A percentile compares a stretch with the other conserved stretches of the same genome.
Conservation (phyloP, 2,113 vertebrate species). For the Mirounga angustirostris region DNA sequence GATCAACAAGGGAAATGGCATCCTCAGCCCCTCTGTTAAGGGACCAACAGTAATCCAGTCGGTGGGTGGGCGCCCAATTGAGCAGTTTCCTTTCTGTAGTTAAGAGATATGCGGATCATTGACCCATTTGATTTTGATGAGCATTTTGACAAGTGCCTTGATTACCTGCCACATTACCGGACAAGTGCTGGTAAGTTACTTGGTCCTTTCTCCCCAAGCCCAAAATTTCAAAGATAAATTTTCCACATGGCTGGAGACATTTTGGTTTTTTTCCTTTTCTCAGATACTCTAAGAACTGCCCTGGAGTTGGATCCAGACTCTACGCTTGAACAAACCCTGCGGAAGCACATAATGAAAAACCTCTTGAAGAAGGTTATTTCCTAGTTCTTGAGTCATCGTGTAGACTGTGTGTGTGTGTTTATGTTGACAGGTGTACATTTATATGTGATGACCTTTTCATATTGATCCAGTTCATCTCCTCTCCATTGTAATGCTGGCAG, state of each 20-base stretch:
- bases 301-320: slow-evolving; percentile 69
- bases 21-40: slow-evolving; percentile 17
- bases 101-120: slow-evolving; percentile 76
- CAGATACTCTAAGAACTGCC: slow-evolving; percentile 73
- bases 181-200: slow-evolving; percentile 70
- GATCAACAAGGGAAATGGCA: not conserved
- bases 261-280: slow-evolving; percentile 62
- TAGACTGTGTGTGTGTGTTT: not conserved
- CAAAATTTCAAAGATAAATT: slow-evolving; percentile 16
- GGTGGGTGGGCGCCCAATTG: not conserved
- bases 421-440: not conserved
- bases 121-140: slow-evolving; percentile 79
- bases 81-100: slow-evolving; percentile 69
- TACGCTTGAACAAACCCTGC: slow-evolving; percentile 71
- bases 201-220: not conserved
- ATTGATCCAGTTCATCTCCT: not conserved
- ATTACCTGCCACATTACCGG: slow-evolving; percentile 75
- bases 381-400: not conserved
- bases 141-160: slow-evolving; percentile 78
- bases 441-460: not conserved
- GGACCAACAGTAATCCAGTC: not conserved
- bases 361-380: slow-evolving; percentile 81
- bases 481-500: not conserved
- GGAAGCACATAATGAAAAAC: slow-evolving; percentile 78
- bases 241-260: not conserved